Evolutionary conservation across 2,797 vertebrate genomes (phyloP), one percentile per base, ranked within the genome.

Genomic region (Sparus aurata): DNA sequence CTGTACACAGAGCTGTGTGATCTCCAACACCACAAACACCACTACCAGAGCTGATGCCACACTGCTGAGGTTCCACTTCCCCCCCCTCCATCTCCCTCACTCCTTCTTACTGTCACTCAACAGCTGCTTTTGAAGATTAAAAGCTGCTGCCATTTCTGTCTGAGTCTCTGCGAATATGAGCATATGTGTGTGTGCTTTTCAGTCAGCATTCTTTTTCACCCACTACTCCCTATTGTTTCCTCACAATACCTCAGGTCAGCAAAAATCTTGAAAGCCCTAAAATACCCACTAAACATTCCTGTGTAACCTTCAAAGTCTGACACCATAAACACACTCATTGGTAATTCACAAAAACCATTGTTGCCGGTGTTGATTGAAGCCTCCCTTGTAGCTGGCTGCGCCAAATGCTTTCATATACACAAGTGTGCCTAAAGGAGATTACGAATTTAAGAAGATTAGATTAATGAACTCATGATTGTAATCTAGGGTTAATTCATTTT

Each of bases 391-490:
- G 60, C 80, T 74, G 66, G 80, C 47, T 73, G 60, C 75, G 27
- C 65, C 64, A 82, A 87, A 90, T 88, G 77, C 78, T 91, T 89
- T 89, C 66, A 79, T 83, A 74, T 83, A 90, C 86, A 92, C 86
- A 91, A 89, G 89, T 89, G 89, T 91, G 86, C 75, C 82, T 83
- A 58, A 80, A 86, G 69, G 80, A 89, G 88, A 92, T 91, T 91
- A 90, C 49, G 69, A 80, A 83, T 91, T 90, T 90, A 92, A 92
- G 83, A 2, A 86, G 91, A 93, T 91, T 92, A 89, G 85, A 89
- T 90, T 91, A 92, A 93, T 90, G 87, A 93, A 93, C 84, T 91
- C 90, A 92, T 91, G 91, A 91, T 93, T 87, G 85, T 90, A 92
- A 94, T 93, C 89, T 87, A 52, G 80, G 90, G 86, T 90, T 93